Evolutionary conservation across 2,797 vertebrate species (phyloP).

Genomic region (Benthosema pterotum): DNA sequence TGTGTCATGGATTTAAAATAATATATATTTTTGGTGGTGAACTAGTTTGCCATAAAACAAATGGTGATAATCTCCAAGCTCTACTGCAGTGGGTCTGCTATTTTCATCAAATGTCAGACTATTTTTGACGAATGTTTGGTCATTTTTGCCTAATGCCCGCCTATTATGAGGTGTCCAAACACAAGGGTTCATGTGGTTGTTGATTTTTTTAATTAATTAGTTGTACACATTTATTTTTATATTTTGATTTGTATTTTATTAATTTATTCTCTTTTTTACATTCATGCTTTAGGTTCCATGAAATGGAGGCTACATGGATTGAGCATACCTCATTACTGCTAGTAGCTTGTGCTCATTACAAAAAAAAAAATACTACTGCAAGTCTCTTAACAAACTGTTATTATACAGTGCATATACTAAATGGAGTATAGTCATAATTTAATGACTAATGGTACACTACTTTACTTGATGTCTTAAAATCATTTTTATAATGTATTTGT

Average conservation of each 20-base stretch:
- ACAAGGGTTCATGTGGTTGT: no score
- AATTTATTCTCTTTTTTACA: conserved; percentile 8
- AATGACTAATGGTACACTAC: conserved; percentile 31
- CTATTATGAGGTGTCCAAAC: no score
- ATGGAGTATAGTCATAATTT: conserved; percentile 48
- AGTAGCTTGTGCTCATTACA: conserved; percentile 45
- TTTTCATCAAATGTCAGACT: no score
- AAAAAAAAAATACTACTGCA: conserved; percentile 47
- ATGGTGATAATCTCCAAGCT: no score
- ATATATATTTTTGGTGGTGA: no score
- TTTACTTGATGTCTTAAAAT: conserved; percentile 36
- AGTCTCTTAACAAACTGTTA: conserved; percentile 32
- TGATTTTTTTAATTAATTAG: no score
- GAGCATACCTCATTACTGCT: conserved; percentile 59
- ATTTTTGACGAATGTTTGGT: no score
- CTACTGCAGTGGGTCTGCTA: no score
- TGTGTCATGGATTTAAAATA: no score
- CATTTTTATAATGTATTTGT: conserved; percentile 70
- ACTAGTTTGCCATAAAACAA: no score
- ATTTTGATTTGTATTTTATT: background rate
- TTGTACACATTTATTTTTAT: background rate
- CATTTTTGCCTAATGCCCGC: no score
- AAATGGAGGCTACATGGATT: conserved; percentile 15
- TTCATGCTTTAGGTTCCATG: conserved; percentile 33
- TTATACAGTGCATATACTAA: conserved; percentile 16